Evolutionary conservation across 2,113 vertebrate species (phyloP), one percentile per base, ranked within the genome.

Genomic region (Tautogolabrus adspersus): DNA sequence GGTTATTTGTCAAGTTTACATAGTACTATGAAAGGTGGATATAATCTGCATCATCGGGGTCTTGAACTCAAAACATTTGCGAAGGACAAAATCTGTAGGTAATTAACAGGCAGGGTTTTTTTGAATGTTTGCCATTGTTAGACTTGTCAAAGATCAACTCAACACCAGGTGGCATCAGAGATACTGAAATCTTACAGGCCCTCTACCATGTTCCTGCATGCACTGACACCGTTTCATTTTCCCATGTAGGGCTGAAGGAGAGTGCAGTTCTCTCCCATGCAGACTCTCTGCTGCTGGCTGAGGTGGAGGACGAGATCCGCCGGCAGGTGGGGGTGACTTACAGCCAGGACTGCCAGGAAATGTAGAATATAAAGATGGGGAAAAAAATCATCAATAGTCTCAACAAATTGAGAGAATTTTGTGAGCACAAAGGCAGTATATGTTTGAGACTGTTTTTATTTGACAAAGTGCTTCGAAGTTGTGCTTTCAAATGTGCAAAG

Each of bases 221-320:
- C 21, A 49, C 46, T 62, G 0, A 75, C 15, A 3, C 0, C 16
- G 0, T n/a, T 16, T 16, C 12, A 69, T 40, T 71, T 42, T 0
- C 0, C 1, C 12, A 5, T 65, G 59, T 16, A 97, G 97, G 96
- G 8, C 86, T 97, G 65, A 96, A 95, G 85, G 94, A 98, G 87
- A 96, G 96, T 57, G 75, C 93, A 0, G 57, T 95, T 3, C 92
- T 97, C 84, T 90, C 95, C 1, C 93, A 96, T 62, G 83, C 83
- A 0, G 95, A 98, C 81, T 97, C 96, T 4, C 83, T 93, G 38
- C 92, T 94, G 44, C 77, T 97, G 72, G 93, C 92, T 13, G 93
- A 94, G 65, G 83, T 96, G 72, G 90, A 96, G 67, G 96, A 97
- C 2, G 96, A 96, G 78, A 88, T 90, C 22, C 92, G 94, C 21